Evolutionary conservation across 2,888 invertebrate genomes (phyloP).

Genomic region (Phyto melanocephala): DNA sequence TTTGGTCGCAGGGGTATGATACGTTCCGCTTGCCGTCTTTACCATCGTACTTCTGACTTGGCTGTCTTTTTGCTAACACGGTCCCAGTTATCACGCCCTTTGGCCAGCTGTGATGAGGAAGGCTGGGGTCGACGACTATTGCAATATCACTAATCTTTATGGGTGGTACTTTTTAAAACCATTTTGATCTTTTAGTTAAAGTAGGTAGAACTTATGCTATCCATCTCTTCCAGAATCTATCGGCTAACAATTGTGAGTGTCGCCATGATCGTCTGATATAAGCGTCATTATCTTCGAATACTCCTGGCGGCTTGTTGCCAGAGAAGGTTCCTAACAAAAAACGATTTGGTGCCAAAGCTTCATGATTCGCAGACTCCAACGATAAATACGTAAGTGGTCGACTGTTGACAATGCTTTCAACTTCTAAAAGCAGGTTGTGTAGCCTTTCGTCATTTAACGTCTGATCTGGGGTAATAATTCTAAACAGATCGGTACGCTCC

Average conservation of each 20-base stretch:
- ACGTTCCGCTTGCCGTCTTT: too few relatives aligned
- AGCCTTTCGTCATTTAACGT: slow-evolving; percentile 30
- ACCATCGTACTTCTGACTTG: too few relatives aligned
- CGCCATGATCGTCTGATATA: slow-evolving; percentile 68
- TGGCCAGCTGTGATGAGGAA: slow-evolving; percentile 56
- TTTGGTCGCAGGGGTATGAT: too few relatives aligned
- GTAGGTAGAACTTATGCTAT: slow-evolving; percentile 64
- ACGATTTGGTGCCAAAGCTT: slow-evolving; percentile 71
- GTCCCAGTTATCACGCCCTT: too few relatives aligned
- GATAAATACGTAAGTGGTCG: slow-evolving; percentile 59
- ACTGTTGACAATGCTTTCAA: slow-evolving; percentile 55
- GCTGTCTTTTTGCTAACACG: too few relatives aligned
- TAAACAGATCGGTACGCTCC: slow-evolving; percentile 21
- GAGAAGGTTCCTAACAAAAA: slow-evolving; percentile 66
- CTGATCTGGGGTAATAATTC: slow-evolving; percentile 25
- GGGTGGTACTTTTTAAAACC: slow-evolving; percentile 54
- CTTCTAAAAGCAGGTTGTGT: slow-evolving; percentile 40
- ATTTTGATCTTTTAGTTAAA: slow-evolving; percentile 57
- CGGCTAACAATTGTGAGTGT: slow-evolving; percentile 63
- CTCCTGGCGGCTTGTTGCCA: slow-evolving; percentile 46
- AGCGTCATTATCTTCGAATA: slow-evolving; percentile 54
- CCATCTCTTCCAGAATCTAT: slow-evolving; percentile 66
- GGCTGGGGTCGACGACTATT: slow-evolving; percentile 47
- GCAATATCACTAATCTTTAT: slow-evolving; percentile 53
- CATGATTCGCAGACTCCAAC: slow-evolving; percentile 65